phyloP scores from a whole-genome alignment of 2,113 vertebrate genomes.

The Nycticryphes semicollaris region DNA sequence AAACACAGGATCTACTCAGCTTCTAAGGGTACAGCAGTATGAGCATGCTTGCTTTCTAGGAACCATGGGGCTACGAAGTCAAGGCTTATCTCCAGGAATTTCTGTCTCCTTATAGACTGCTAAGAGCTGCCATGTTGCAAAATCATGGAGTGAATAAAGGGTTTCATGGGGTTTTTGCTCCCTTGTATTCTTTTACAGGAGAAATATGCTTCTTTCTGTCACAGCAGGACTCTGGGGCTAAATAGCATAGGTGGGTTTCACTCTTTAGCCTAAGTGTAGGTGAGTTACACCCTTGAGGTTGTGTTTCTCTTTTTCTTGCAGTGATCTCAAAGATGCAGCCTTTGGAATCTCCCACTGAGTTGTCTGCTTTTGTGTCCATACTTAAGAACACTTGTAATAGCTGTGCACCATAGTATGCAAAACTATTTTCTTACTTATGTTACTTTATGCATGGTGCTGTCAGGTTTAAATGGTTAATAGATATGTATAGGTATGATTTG shows the following conservation, averaged over 20 bases:
- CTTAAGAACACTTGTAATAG: constrained; percentile 44
- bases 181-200: constrained; percentile 59
- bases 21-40: neutral
- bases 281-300: constrained; percentile 58
- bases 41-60: constrained; percentile 41
- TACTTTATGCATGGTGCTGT: neutral
- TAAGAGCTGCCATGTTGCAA: constrained; percentile 2
- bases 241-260: constrained; percentile 63
- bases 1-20: neutral
- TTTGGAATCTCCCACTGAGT: constrained; percentile 38
- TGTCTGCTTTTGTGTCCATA: constrained; percentile 49
- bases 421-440: neutral
- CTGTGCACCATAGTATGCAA: constrained; percentile 44
- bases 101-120: neutral
- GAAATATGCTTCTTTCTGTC: constrained; percentile 41
- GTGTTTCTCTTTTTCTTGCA: constrained; percentile 52
- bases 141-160: neutral
- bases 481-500: neutral
- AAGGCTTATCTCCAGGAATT: constrained; percentile 19
- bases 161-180: constrained; percentile 9
- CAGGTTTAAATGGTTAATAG: neutral
- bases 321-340: constrained; percentile 38
- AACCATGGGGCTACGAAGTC: neutral
- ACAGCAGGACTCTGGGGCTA: constrained; percentile 52
- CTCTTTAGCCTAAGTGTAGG: constrained; percentile 53